A percentile compares a stretch with the other conserved stretches of the same genome.
Conservation (phyloP, 1,140 invertebrate species). For the Bactericera cockerelli region DNA sequence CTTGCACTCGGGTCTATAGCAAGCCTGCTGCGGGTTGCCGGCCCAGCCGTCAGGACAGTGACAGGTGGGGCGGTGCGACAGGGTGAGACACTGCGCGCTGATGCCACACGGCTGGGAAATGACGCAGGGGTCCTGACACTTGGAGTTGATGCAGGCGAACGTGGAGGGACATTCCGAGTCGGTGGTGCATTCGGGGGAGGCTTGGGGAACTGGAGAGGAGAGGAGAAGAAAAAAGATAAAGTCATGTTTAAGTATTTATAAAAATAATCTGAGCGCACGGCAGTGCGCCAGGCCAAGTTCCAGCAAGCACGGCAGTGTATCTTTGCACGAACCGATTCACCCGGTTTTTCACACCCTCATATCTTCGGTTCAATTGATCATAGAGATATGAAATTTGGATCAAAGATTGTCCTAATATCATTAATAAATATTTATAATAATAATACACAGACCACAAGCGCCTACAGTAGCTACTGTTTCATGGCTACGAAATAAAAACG, state of each 20-base stretch:
- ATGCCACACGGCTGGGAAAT: constrained; percentile 59
- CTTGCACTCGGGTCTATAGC: constrained; percentile 62
- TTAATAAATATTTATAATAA: too few species aligned
- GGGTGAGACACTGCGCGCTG: constrained; percentile 56
- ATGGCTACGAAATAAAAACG: too few species aligned
- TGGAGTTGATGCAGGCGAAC: constrained; percentile 57
- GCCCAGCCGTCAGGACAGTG: constrained; percentile 66
- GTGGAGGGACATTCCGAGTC: constrained; percentile 56
- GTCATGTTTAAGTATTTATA: not conserved
- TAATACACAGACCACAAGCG: too few species aligned
- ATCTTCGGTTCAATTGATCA: too few species aligned
- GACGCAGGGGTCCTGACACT: constrained; percentile 62
- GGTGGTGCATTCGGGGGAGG: constrained; percentile 45
- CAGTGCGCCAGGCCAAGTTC: too few species aligned
- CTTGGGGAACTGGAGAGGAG: constrained; percentile 30
- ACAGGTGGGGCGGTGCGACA: constrained; percentile 58
- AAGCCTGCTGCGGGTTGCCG: constrained; percentile 69
- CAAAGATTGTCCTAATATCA: too few species aligned
- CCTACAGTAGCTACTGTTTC: too few species aligned
- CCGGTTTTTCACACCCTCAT: too few species aligned
- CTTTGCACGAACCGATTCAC: too few species aligned
- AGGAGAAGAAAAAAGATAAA: constrained; percentile 12
- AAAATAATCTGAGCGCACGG: too few species aligned
- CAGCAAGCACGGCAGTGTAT: too few species aligned
- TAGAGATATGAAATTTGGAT: too few species aligned